Base-by-base conservation (phyloP, 2,797 vertebrate species). In the Spea hammondii region DNA sequence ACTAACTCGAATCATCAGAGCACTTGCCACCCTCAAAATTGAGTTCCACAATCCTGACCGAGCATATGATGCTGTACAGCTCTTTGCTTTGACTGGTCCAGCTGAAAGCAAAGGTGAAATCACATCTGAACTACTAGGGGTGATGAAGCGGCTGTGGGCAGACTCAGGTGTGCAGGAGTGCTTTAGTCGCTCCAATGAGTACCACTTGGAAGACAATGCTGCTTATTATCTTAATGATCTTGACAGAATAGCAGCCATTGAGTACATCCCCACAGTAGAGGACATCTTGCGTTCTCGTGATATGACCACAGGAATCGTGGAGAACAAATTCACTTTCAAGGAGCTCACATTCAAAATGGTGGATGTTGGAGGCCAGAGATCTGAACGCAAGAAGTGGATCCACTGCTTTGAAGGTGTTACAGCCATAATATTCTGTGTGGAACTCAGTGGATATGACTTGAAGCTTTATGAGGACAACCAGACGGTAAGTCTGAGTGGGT, bases 271-370 rank as follows among this genome's bases (percentile, higher is more conserved):
- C 47, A 99, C 98, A 0, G 97, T 99, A 0, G 98, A 99, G 92
- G 98, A 99, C 87, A 99, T 99, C 89, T 91, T 99, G 57, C 93
- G 98, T 55, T 99, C 98, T 76, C 95, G 98, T 54, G 98, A 99
- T 91, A 99, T 99, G 98, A 99, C 98, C 86, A 99, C 98, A 0
- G 98, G 98, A 86, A 99, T 99, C 53, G 98, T 99, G 88, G 98
- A 99, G 91, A 99, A 99, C 90, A 99, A 98, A 90, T 99, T 99
- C 92, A 99, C 98, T 87, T 99, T 99, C 92, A 99, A 99, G 89
- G 98, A 99, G 92, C 97, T 99, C 88, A 99, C 98, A 83, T 99
- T 99, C 93, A 99, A 99, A 94, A 99, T 99, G 98, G 98, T 99
- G 78, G 98, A 99, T 0, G 98, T 99, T 86, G 98, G 98, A 4